These are phyloP conservation scores for Syrphus vitripennis DNA, from an alignment of 2,888 invertebrate species.

Conservation along the genomic window DNA sequence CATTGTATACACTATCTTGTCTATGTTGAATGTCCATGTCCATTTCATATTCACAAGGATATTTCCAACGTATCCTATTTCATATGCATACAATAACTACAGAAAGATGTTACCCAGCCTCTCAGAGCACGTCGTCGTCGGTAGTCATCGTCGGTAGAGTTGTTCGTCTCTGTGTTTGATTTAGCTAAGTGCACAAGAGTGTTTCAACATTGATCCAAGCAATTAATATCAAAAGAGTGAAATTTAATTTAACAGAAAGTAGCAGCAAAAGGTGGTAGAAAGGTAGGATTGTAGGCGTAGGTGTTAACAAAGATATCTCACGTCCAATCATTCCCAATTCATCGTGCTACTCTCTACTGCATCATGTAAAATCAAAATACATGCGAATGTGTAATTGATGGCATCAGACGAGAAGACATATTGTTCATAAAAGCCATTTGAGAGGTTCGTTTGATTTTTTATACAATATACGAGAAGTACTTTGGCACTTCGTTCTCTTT, in stretches of 20 bases:
- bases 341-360: too few species aligned
- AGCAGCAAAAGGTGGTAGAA: not conserved
- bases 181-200: slow-evolving; percentile 24
- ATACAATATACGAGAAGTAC: too few species aligned
- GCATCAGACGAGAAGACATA: not conserved
- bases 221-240: slow-evolving; percentile 29
- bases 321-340: not conserved
- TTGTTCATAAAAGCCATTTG: not conserved
- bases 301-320: not conserved
- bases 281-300: not conserved
- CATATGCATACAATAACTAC: not conserved
- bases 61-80: not conserved
- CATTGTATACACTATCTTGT: not conserved
- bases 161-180: not conserved
- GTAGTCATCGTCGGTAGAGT: too few species aligned
- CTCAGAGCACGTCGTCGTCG: not conserved
- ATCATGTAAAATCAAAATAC: too few species aligned
- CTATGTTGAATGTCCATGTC: not conserved
- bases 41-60: not conserved
- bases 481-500: not conserved
- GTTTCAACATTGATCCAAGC: slow-evolving; percentile 21
- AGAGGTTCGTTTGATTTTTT: not conserved
- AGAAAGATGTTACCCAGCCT: not conserved
- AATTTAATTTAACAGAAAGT: slow-evolving; percentile 9
- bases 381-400: not conserved